Evolutionary conservation across 2,888 invertebrate species (phyloP), one percentile per base, ranked within the genome.

Genomic region (Meghimatium bilineatum): DNA sequence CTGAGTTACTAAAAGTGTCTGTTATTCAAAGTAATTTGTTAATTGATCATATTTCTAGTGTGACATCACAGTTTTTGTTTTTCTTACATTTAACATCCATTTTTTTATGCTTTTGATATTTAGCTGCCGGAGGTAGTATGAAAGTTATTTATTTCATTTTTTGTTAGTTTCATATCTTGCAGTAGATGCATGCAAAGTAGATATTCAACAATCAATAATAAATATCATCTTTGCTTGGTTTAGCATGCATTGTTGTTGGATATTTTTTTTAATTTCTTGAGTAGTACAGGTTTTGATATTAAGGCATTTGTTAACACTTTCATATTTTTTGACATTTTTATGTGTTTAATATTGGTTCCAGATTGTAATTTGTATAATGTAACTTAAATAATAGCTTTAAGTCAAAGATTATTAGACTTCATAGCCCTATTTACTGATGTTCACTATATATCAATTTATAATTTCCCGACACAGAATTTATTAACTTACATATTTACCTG

Each of bases 41-140:
- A 0, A 38, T 36, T n/a, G 36, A 12, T 34, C 26, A 38, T 63
- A 32, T 77, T 63, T 63, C 38, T 63, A 6, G 36, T 20, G 2
- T 56, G 52, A 32, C 49, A 14, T n/a, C n/a, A 29, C 17, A 34
- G 6, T 56, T 10, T 14, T 44, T 34, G 32, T 75, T 69, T 32
- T 52, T n/a, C n/a, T 69, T 82, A 72, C 63, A 66, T 78, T 52
- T 82, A 63, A 63, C 60, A 63, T 76, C 34, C 29, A 36, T 44
- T 36, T 85, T 29, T 79, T 75, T 79, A 67, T 38, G 79, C 66
- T 78, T 78, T 56, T 38, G 67, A 72, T 82, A 69, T 83, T 80
- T 76, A 83, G 83, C 83, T 83, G 85, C 85, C 63, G 83, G 83
- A 85, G 85, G 85, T 85, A 85, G 85, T 85, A 83, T 83, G 69